Evolutionary conservation across 2,888 invertebrate species (phyloP).

Genomic region (Bembecia ichneumoniformis): DNA sequence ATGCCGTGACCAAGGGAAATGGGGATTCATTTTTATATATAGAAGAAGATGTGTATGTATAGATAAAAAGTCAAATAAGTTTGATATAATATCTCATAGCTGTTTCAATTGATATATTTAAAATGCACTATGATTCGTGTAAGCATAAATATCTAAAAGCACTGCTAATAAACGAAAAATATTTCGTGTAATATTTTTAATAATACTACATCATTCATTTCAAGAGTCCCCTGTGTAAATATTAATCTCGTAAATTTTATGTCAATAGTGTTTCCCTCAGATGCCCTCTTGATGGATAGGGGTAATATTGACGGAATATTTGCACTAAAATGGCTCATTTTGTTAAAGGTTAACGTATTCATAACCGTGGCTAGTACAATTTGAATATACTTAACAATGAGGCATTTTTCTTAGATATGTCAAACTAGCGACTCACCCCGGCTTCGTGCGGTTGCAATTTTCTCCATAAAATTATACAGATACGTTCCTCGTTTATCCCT

Average conservation of each 20-base stretch:
- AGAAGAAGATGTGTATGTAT: no score
- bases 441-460: no score
- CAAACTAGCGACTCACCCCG: no score
- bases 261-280: slow-evolving; percentile 42
- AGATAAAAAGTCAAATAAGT: no score
- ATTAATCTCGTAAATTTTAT: slow-evolving; percentile 66
- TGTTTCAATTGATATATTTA: no score
- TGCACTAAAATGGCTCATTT: slow-evolving; percentile 32
- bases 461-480: background rate
- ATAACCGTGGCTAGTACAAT: slow-evolving; percentile 6
- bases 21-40: no score
- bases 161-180: background rate
- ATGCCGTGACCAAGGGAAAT: no score
- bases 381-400: background rate
- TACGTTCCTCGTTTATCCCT: no score
- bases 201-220: no score
- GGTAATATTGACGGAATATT: slow-evolving; percentile 55
- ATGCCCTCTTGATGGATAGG: slow-evolving; percentile 53
- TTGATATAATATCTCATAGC: no score
- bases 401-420: background rate
- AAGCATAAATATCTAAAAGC: background rate
- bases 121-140: no score
- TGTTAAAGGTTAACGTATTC: slow-evolving; percentile 30
- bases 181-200: background rate
- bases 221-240: slow-evolving; percentile 38